Conservation (phyloP, 2,113 vertebrate species). For the Etheostoma cragini region DNA sequence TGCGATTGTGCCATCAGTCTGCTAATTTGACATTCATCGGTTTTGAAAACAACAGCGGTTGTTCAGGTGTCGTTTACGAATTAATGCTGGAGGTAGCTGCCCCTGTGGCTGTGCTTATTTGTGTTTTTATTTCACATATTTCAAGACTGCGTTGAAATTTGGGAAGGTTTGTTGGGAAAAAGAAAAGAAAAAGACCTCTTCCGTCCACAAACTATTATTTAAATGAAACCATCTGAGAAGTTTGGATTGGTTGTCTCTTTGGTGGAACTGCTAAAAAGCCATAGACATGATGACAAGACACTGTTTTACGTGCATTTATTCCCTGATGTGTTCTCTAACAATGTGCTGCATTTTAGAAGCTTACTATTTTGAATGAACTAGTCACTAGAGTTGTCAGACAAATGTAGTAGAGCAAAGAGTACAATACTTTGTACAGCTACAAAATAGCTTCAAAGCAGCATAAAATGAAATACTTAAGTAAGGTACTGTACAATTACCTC, state of each 20-base stretch:
- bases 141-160: conserved; percentile 12
- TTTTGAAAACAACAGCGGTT: conserved; percentile 43
- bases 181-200: neutral
- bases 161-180: neutral
- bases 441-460: neutral
- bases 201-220: neutral
- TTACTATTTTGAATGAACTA: too few species aligned
- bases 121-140: conserved; percentile 36
- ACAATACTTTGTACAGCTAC: neutral
- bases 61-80: conserved; percentile 20
- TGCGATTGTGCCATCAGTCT: conserved; percentile 37
- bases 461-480: neutral
- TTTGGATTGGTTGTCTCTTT: too few species aligned
- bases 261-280: neutral
- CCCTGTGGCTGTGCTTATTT: conserved; percentile 28
- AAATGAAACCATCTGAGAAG: neutral
- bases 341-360: neutral
- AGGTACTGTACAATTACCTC: neutral
- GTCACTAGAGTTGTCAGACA: neutral
- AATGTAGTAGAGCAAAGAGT: neutral
- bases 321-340: neutral
- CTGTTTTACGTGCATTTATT: neutral
- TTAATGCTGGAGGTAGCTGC: conserved; percentile 26
- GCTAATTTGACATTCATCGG: conserved; percentile 39
- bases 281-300: neutral